Percentiles rank a stretch among this genome's conserved stretches.
Conservation (phyloP, 2,113 vertebrate genomes). For the Jacana jacana region DNA sequence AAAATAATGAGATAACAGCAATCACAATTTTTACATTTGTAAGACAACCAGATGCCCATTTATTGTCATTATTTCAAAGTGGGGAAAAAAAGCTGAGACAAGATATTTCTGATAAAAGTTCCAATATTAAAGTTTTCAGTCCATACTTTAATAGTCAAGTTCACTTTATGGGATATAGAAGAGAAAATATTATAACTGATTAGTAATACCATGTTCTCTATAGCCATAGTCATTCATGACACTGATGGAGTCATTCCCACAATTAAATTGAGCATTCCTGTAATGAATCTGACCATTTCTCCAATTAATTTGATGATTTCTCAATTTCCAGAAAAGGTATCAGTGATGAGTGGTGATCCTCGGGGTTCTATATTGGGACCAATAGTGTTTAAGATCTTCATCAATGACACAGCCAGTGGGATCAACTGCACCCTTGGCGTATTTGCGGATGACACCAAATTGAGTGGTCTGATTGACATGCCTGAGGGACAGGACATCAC, state of each 20-base stretch:
- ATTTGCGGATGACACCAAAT: neutral
- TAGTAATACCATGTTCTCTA: neutral
- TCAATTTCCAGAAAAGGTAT: neutral
- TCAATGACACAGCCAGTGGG: fast-evolving
- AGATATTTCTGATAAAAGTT: neutral
- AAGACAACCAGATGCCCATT: neutral
- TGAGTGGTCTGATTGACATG: neutral
- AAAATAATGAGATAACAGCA: neutral
- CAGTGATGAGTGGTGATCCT: neutral
- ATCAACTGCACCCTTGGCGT: neutral
- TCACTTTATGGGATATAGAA: neutral
- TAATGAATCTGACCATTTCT: neutral
- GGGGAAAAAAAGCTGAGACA: neutral
- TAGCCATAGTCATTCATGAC: neutral
- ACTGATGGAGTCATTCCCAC: neutral
- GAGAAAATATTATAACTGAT: neutral
- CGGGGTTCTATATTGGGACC: fast-evolving
- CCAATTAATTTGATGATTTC: neutral
- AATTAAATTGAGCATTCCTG: neutral
- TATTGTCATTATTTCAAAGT: neutral
- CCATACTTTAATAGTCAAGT: neutral
- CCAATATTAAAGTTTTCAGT: neutral
- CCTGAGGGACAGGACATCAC: neutral
- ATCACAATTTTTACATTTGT: neutral
- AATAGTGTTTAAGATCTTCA: neutral